Evolutionary conservation across 2,797 vertebrate genomes (phyloP).

Genomic region (Coendou prehensilis): DNA sequence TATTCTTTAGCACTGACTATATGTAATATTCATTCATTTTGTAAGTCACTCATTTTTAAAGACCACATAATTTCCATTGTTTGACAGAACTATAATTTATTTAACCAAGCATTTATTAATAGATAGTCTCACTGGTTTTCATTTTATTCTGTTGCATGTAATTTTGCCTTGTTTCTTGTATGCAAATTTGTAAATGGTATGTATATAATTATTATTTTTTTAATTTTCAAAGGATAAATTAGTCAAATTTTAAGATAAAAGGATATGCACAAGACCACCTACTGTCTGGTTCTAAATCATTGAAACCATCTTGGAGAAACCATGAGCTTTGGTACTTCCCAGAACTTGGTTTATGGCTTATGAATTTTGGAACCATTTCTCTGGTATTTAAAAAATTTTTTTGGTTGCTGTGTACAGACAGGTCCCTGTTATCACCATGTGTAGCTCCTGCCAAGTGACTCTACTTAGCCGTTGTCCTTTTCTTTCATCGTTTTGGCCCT

Average conservation of each 20-base stretch:
- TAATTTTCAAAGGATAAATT: not conserved
- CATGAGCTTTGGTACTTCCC: not conserved
- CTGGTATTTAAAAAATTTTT: not conserved
- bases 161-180: not conserved
- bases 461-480: not conserved
- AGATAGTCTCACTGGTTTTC: not conserved
- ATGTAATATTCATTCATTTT: not conserved
- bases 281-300: not conserved
- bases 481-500: not conserved
- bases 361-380: not conserved
- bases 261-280: too few relatives aligned
- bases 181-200: not conserved
- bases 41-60: constrained; percentile 22
- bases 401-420: not conserved
- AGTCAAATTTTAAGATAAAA: not conserved
- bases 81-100: constrained; percentile 2
- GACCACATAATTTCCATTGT: not conserved
- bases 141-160: not conserved
- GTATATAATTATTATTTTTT: not conserved
- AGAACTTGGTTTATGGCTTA: not conserved
- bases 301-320: not conserved
- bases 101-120: not conserved
- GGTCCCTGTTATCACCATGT: too few relatives aligned
- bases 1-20: not conserved
- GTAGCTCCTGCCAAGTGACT: not conserved